Base-by-base conservation (phyloP, 1,140 invertebrate species). In the Drosophila nannoptera region DNA sequence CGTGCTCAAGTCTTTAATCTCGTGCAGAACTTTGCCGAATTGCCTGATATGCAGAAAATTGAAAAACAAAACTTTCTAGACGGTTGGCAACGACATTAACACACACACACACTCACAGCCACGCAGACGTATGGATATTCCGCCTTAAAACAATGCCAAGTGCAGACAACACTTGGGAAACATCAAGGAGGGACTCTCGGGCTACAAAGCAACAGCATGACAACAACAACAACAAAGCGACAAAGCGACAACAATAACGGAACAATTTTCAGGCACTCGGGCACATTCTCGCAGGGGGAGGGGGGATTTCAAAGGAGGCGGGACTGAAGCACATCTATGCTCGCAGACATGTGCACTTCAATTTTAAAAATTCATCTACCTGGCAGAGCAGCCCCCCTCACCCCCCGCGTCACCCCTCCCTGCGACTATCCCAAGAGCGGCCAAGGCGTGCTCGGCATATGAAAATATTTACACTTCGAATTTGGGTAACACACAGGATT, bases 241-340 rank as follows among this genome's bases (percentile, higher is more conserved):
- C 74, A 78, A 78, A 70, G 69, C 76, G 68, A 71, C 40, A 62
- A 59, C 58, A 67, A 66, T 38, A 60, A 66, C 55, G 55, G 38
- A 33, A 68, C 36, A 59, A 67, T 31, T 35, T 43, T n/a, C 22
- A 71, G 59, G 73, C 90, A 91, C 80, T 91, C 91, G 71, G 90
- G 90, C 11, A 91, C 90, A 35, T 90, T 92, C 68, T 83, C 68
- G 77, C 73, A 74, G n/a, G n/a, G n/a, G n/a, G n/a, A n/a, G n/a
- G n/a, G n/a, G 77, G 92, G 92, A 74, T 87, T 92, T 48, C 91
- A 92, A 83, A 90, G 91, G 73, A 90, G 91, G 59, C n/a, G 59
- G 61, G 75, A 70, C 63, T 77, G 87, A 81, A 66, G 78, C 88
- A 69, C 91, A 91, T 52, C 45, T 74, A 62, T 78, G 69, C 67